Conservation (phyloP, 2,113 vertebrate species). For the Rallus limicola region DNA sequence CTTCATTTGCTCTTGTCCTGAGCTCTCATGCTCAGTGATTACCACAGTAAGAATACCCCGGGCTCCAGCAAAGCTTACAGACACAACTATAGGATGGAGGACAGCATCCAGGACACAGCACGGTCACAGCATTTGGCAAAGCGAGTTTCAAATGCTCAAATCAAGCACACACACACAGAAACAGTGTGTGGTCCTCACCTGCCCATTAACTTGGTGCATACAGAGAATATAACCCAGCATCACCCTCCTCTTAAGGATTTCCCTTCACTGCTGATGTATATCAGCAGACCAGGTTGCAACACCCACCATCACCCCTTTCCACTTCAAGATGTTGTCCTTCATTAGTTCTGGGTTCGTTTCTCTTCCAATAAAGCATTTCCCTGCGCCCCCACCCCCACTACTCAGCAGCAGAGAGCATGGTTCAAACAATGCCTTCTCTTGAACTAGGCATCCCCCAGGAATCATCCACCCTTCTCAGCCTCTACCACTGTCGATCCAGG, state of each 20-base stretch:
- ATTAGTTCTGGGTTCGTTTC: background rate
- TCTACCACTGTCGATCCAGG: background rate
- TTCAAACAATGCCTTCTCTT: background rate
- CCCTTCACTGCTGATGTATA: background rate
- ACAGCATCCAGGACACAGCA: accelerated
- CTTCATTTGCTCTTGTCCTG: constrained; percentile 20
- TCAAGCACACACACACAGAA: background rate
- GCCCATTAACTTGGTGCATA: accelerated
- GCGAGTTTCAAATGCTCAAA: accelerated
- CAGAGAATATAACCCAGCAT: background rate
- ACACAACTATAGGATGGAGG: accelerated
- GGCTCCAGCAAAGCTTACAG: background rate
- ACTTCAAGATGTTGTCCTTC: background rate
- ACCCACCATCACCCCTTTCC: background rate
- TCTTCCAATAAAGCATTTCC: background rate
- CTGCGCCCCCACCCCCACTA: accelerated
- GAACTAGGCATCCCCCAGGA: background rate
- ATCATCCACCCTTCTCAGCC: background rate
- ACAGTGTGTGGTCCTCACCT: accelerated
- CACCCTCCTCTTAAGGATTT: background rate
- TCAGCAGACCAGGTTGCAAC: background rate
- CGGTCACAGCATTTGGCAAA: accelerated
- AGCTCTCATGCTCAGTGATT: background rate
- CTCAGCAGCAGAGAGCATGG: accelerated
- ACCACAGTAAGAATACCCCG: background rate